Evolutionary conservation across 2,113 vertebrate species (phyloP).

Genomic region (Thamnaconus septentrionalis): DNA sequence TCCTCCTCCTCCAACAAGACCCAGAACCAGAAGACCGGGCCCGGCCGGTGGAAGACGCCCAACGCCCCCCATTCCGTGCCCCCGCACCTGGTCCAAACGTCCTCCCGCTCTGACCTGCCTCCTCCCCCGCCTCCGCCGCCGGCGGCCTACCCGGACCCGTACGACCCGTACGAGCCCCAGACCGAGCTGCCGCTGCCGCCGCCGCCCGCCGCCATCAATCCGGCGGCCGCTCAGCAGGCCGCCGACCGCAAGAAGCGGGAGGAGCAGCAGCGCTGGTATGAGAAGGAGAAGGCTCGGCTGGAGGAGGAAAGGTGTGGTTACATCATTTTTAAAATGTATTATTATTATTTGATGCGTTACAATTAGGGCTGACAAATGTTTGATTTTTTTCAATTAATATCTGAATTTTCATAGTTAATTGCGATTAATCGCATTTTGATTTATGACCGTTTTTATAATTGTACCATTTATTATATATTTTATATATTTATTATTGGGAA

Average conservation of each 20-base stretch:
- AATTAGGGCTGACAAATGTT: background rate
- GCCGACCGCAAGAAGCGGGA: constrained; percentile 92
- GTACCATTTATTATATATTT: too few relatives aligned
- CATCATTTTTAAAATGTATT: background rate
- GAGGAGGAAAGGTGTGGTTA: constrained; percentile 84
- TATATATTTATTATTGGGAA: too few relatives aligned
- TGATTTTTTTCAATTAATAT: too few relatives aligned
- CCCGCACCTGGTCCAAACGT: constrained; percentile 77
- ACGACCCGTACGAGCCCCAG: constrained; percentile 82
- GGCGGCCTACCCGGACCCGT: constrained; percentile 73
- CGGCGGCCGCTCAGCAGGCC: constrained; percentile 62
- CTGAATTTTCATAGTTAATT: too few relatives aligned
- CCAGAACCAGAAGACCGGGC: constrained; percentile 88
- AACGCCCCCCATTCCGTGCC: constrained; percentile 69
- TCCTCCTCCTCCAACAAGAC: constrained; percentile 79
- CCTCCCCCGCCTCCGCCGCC: constrained; percentile 89
- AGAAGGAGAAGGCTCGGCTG: constrained; percentile 96
- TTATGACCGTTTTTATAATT: too few relatives aligned
- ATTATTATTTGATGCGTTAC: background rate
- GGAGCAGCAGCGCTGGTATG: constrained; percentile 98
- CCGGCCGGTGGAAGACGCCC: constrained; percentile 97
- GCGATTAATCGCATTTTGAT: too few relatives aligned
- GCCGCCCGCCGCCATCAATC: constrained; percentile 67
- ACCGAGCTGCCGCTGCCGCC: constrained; percentile 80
- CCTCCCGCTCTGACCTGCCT: constrained; percentile 87